Conservation (phyloP, 1,140 invertebrate genomes). For the Acromyrmex heyeri region DNA sequence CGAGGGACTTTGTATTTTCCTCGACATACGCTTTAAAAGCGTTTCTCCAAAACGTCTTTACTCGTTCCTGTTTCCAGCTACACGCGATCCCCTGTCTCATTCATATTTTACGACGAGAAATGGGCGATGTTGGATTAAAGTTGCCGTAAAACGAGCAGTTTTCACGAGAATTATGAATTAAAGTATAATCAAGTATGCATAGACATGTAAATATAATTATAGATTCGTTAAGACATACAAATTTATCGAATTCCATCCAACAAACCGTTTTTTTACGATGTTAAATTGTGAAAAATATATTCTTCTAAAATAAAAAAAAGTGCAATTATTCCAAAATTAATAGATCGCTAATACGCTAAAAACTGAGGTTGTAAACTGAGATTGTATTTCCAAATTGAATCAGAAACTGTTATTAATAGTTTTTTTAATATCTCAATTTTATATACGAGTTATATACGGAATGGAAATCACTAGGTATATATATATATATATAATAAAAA, state of each 20-base stretch:
- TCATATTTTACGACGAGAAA: slow-evolving; percentile 34
- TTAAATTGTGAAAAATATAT: slow-evolving; percentile 7
- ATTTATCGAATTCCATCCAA: slow-evolving; percentile 22
- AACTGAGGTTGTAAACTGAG: neutral
- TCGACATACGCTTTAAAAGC: slow-evolving; percentile 7
- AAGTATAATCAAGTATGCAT: slow-evolving; percentile 41
- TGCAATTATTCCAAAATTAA: neutral
- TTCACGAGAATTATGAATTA: slow-evolving; percentile 41
- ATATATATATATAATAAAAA: neutral
- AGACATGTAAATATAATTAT: slow-evolving; percentile 42
- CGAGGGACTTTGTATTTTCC: slow-evolving; percentile 17
- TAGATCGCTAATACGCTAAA: neutral
- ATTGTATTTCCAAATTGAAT: neutral
- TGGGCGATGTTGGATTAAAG: slow-evolving; percentile 31
- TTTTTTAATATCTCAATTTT: neutral
- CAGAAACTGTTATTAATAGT: neutral
- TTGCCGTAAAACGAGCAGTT: slow-evolving; percentile 25
- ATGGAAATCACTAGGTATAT: neutral
- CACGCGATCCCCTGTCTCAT: slow-evolving; percentile 2
- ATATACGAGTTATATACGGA: too few relatives aligned
- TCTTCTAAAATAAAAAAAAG: neutral
- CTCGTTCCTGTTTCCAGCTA: neutral
- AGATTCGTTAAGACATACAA: neutral
- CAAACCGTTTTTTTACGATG: neutral
- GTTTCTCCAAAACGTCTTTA: slow-evolving; percentile 22